Evolutionary conservation across 2,888 invertebrate species (phyloP).

Genomic region (Trichacis sp.): DNA sequence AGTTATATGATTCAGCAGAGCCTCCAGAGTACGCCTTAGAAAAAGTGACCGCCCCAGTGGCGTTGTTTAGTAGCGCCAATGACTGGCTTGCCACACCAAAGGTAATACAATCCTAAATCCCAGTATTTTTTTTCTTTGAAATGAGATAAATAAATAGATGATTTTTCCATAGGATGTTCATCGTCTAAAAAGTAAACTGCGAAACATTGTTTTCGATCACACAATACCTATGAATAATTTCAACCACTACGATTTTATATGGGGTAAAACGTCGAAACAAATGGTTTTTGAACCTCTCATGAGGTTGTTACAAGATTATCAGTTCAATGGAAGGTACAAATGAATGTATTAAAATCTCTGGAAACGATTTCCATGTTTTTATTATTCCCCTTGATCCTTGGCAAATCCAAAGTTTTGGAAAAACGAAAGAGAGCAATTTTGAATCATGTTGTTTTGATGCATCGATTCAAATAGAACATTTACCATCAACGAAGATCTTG

Average conservation of each 20-base stretch:
- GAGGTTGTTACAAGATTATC: constrained; percentile 52
- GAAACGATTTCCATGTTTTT: too few relatives aligned
- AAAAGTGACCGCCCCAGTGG: constrained; percentile 57
- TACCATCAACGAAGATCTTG: too few relatives aligned
- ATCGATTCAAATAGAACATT: too few relatives aligned
- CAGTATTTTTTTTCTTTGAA: too few relatives aligned
- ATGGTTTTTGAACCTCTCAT: constrained; percentile 55
- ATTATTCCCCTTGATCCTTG: too few relatives aligned
- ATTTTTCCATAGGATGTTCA: constrained; percentile 56
- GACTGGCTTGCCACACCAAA: constrained; percentile 57
- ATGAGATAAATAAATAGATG: too few relatives aligned
- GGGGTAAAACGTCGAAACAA: constrained; percentile 56
- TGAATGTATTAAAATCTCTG: too few relatives aligned
- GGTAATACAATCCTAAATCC: too few relatives aligned
- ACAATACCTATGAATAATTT: constrained; percentile 50
- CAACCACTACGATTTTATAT: constrained; percentile 64
- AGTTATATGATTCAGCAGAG: constrained; percentile 52
- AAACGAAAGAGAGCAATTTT: too few relatives aligned
- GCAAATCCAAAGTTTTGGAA: too few relatives aligned
- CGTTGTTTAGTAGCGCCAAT: constrained; percentile 58
- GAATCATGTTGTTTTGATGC: too few relatives aligned
- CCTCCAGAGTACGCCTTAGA: constrained; percentile 60
- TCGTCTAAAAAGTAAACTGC: constrained; percentile 44
- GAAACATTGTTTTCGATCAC: constrained; percentile 53
- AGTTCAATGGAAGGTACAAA: constrained; percentile 27